These are phyloP conservation scores for Drosophila yooni DNA, from an alignment of 2,888 invertebrate species.

Conservation along the genomic window DNA sequence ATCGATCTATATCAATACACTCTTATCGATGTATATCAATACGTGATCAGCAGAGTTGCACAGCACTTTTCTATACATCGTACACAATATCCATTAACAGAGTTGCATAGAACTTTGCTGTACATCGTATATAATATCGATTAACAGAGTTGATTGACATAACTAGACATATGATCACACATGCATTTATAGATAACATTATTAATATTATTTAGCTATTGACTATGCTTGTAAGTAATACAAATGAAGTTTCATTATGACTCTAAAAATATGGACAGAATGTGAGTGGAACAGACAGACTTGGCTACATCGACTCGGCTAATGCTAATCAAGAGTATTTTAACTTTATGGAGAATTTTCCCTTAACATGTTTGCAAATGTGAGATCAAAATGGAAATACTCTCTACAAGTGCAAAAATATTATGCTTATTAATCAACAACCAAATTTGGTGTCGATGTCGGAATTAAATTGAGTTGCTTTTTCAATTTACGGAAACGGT, in stretches of 20 bases:
- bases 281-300: background rate
- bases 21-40: background rate
- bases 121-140: background rate
- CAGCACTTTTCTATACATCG: too few species aligned
- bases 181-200: background rate
- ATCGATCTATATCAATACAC: too few species aligned
- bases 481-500: background rate
- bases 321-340: background rate
- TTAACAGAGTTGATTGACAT: background rate
- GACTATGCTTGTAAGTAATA: background rate
- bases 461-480: background rate
- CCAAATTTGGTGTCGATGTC: background rate
- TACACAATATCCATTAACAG: too few species aligned
- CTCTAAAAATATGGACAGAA: background rate
- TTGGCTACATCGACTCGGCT: background rate
- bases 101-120: background rate
- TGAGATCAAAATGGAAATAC: background rate
- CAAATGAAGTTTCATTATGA: background rate
- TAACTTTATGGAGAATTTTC: background rate
- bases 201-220: accelerated
- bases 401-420: background rate
- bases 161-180: background rate
- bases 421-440: background rate
- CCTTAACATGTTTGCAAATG: accelerated
- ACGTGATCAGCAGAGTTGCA: background rate